Base-by-base conservation (phyloP, 2,888 invertebrate species). In the Nymphalis urticae region DNA sequence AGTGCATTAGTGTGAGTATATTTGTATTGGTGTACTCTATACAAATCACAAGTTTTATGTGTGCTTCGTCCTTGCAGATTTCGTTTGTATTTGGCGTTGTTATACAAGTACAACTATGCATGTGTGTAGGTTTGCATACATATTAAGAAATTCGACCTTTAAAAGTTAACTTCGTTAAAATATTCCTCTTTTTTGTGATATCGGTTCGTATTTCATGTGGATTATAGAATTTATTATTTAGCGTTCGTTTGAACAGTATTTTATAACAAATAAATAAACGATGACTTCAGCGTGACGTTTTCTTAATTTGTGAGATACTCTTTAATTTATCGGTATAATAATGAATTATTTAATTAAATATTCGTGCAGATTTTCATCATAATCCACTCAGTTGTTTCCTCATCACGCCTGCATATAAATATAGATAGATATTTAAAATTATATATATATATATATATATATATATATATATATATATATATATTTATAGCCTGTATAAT, bases 51-150 rank as follows among this genome's bases (percentile, higher is more conserved):
- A 32, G 7, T 8, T 13, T 7, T 17, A 17, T 56, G 27, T 56
- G 54, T 56, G 54, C 17, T n/a, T 27, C 17, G 27, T 56, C 27
- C 27, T 56, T 56, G 27, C 32, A 56, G n/a, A 17, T 56, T 32
- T 56, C 54, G 32, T 56, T 32, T 17, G 21, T 54, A 54, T 54
- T 54, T 54, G 54, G 54, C 16, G 54, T 21, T 21, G 17, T 32
- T 27, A 32, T 54, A 6, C 27, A 17, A 13, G 17, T 27, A 17
- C 8, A 53, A 16, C 6, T 7, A 8, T 24, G 19, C 21, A 24
- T 24, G 21, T 53, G 53, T 53, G 53, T 27, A 7, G 19, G 6
- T 21, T 19, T 53, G 19, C 42, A 24, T 24, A 9, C 21, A 16
- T 4, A 17, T 56, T 32, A 24, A 51, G 21, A 56, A 27, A 53